A percentile compares a stretch with the other conserved stretches of the same genome.
Conservation (phyloP, 2,113 vertebrate genomes). For the Hypocryptadius cinnamomeus region DNA sequence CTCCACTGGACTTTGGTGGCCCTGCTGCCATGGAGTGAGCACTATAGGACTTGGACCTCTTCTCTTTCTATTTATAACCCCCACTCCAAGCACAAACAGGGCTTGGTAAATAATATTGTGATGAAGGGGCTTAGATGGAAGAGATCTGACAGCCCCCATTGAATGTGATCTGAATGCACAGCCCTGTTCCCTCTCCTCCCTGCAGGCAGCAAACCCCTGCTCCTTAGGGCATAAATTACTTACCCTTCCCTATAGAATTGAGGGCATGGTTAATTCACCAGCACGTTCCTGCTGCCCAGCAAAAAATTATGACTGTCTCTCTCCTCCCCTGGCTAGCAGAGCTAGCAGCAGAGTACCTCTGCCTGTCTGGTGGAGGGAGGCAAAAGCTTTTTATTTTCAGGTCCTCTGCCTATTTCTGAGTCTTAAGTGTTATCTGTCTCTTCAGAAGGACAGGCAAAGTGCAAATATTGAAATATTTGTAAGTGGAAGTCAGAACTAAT, state of each 20-base stretch:
- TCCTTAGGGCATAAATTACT: conserved; percentile 41
- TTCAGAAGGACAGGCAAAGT: not conserved
- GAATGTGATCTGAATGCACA: conserved; percentile 21
- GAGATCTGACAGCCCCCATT: conserved; percentile 1
- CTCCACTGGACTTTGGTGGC: not conserved
- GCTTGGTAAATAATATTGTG: not conserved
- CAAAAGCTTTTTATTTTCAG: not conserved
- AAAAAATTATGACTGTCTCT: not conserved
- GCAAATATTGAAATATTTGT: not conserved
- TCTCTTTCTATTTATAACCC: not conserved
- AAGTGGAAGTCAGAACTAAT: not conserved
- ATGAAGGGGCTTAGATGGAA: not conserved
- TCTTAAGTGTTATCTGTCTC: not conserved
- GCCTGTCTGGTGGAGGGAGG: not conserved
- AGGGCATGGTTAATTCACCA: conserved; percentile 30
- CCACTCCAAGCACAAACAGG: not conserved
- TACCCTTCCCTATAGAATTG: not conserved
- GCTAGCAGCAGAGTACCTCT: not conserved
- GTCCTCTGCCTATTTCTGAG: not conserved
- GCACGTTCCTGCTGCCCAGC: not conserved
- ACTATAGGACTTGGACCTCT: not conserved
- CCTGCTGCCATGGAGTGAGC: not conserved
- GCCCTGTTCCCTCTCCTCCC: not conserved
- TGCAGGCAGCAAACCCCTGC: not conserved
- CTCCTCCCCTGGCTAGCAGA: not conserved